phyloP scores from a whole-genome alignment of 2,797 vertebrate species.

The Glyptemys insculpta region DNA sequence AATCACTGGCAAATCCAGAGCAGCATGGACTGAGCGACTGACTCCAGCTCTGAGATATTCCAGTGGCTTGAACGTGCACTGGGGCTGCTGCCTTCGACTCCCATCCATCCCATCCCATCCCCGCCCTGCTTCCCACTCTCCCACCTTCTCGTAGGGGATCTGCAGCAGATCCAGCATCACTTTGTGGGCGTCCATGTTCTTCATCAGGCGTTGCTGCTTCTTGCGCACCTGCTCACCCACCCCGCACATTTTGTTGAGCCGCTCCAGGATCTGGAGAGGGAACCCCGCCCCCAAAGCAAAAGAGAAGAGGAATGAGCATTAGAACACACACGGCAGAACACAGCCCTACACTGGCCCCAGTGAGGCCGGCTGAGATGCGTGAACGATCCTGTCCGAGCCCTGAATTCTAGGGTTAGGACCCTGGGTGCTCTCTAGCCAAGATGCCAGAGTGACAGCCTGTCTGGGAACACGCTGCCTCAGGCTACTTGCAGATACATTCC shows the following conservation, averaged over 20 bases:
- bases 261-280: conserved; percentile 89
- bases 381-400: background rate
- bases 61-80: fast-evolving
- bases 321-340: background rate
- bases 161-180: conserved; percentile 98
- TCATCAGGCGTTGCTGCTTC: conserved; percentile 96
- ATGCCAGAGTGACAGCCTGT: background rate
- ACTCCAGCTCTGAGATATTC: background rate
- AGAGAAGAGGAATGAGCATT: background rate
- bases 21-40: fast-evolving
- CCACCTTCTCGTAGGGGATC: conserved; percentile 93
- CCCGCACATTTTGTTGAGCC: conserved; percentile 95
- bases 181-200: conserved; percentile 99
- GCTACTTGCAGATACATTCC: background rate
- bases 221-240: conserved; percentile 92
- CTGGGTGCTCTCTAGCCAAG: background rate
- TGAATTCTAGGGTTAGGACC: background rate
- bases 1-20: fast-evolving
- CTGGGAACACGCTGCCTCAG: background rate
- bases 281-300: background rate
- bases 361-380: background rate
- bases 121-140: background rate
- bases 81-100: background rate
- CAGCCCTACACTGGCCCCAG: background rate
- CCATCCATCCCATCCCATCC: background rate